phyloP scores from a whole-genome alignment of 2,113 vertebrate genomes.

The Tetraodon nigroviridis region DNA sequence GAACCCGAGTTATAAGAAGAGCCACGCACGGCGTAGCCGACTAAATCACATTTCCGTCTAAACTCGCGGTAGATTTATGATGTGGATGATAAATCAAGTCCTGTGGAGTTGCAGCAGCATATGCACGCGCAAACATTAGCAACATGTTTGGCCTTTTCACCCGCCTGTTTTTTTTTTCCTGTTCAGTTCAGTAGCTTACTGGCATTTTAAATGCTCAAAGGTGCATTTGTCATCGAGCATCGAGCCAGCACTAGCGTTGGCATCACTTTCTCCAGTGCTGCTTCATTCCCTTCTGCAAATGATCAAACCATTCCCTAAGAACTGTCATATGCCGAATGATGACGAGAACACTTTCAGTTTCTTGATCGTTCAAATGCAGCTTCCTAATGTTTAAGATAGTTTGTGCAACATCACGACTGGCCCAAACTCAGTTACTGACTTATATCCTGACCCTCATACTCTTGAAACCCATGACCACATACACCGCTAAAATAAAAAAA shows the following conservation, averaged over 20 bases:
- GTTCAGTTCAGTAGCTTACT: constrained; percentile 1
- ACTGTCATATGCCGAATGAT: constrained; percentile 45
- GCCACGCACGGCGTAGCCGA: constrained; percentile 34
- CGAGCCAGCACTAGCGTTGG: not conserved
- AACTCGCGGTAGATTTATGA: constrained; percentile 43
- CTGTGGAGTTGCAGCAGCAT: constrained; percentile 27
- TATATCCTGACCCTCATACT: too few species aligned
- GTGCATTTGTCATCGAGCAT: constrained; percentile 16
- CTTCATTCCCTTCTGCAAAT: not conserved
- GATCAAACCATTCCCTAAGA: constrained; percentile 17
- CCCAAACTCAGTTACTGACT: too few species aligned
- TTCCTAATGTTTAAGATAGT: constrained; percentile 19
- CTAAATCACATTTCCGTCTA: constrained; percentile 50
- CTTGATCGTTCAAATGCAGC: constrained; percentile 36
- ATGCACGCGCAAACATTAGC: constrained; percentile 6
- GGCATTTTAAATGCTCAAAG: constrained; percentile 22
- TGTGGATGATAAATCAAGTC: constrained; percentile 30
- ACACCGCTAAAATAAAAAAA: too few species aligned
- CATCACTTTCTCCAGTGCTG: constrained; percentile 14
- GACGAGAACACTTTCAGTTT: constrained; percentile 16
- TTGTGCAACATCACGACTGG: not conserved
- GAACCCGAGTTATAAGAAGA: constrained; percentile 45
- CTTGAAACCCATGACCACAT: too few species aligned
- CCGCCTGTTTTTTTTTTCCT: constrained; percentile 9
- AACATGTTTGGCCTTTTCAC: constrained; percentile 23